These are phyloP conservation scores for Nasonovia ribisnigri DNA, from an alignment of 2,888 invertebrate genomes.

Conservation along the genomic window DNA sequence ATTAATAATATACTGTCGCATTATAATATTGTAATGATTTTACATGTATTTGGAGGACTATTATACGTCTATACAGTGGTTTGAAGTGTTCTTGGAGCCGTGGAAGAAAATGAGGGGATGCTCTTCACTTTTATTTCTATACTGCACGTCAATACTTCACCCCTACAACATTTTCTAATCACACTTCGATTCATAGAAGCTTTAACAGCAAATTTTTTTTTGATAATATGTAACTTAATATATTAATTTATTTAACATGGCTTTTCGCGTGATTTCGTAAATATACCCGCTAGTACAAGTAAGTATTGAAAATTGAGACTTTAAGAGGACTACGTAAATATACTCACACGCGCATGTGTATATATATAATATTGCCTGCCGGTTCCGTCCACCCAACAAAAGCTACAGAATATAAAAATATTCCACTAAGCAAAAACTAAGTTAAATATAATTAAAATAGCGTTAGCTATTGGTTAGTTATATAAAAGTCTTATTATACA, in stretches of 20 bases:
- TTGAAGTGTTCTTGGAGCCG: background rate
- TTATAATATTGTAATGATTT: background rate
- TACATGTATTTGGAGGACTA: background rate
- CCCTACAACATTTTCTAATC: background rate
- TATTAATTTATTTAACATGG: background rate
- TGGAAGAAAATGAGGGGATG: background rate
- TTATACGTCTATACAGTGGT: background rate
- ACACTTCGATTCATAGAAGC: background rate
- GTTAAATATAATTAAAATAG: background rate
- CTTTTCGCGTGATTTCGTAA: background rate
- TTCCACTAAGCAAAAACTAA: background rate
- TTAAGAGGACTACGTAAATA: background rate
- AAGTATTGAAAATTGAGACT: background rate
- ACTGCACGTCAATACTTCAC: background rate
- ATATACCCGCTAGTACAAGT: background rate
- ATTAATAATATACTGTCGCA: background rate
- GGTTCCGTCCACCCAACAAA: background rate
- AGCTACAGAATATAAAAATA: background rate
- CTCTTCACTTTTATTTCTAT: background rate
- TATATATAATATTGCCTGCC: background rate
- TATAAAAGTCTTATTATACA: background rate
- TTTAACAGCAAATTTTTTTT: background rate
- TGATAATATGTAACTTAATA: background rate
- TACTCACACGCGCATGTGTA: background rate
- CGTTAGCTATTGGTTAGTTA: background rate